phyloP scores from a whole-genome alignment of 2,888 invertebrate species.

The Stenodema calcarata region DNA sequence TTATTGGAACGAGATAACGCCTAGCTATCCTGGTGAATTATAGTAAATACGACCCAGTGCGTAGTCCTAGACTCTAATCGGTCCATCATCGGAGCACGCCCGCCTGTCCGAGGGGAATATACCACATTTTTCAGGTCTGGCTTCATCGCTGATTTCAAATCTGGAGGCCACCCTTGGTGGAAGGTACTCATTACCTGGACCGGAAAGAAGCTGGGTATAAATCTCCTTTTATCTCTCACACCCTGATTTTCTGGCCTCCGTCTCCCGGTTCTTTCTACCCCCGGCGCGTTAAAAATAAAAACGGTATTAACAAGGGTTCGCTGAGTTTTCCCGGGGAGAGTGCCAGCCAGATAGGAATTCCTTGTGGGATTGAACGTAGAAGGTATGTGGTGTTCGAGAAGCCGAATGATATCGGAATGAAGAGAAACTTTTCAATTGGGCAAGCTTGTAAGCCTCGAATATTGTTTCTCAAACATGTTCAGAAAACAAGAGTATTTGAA shows the following conservation, averaged over 20 bases:
- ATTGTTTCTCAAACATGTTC: too few species aligned
- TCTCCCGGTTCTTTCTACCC: background rate
- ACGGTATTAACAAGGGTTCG: background rate
- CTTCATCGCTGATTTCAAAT: background rate
- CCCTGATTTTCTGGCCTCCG: background rate
- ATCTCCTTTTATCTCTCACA: slow-evolving; percentile 7
- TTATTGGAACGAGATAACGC: too few species aligned
- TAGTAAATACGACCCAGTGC: background rate
- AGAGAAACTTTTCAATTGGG: too few species aligned
- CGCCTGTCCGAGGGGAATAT: background rate
- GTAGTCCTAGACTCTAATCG: too few species aligned
- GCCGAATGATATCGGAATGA: too few species aligned
- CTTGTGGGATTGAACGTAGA: too few species aligned
- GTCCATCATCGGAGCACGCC: background rate
- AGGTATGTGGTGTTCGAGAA: too few species aligned
- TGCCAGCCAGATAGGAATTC: too few species aligned
- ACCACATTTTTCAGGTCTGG: background rate
- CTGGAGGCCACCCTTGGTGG: background rate
- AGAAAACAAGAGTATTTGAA: too few species aligned
- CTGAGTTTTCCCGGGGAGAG: too few species aligned
- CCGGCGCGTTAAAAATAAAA: background rate
- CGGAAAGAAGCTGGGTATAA: slow-evolving; percentile 6
- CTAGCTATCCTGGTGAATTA: too few species aligned
- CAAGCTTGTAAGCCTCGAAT: too few species aligned
- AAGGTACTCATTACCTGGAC: slow-evolving; percentile 16